Percentiles rank a stretch among this genome's conserved stretches.
These are phyloP conservation scores for Catalaphyllia jardinei DNA, from an alignment of 64 coral and sea anemone genomes.

Conservation along the genomic window DNA sequence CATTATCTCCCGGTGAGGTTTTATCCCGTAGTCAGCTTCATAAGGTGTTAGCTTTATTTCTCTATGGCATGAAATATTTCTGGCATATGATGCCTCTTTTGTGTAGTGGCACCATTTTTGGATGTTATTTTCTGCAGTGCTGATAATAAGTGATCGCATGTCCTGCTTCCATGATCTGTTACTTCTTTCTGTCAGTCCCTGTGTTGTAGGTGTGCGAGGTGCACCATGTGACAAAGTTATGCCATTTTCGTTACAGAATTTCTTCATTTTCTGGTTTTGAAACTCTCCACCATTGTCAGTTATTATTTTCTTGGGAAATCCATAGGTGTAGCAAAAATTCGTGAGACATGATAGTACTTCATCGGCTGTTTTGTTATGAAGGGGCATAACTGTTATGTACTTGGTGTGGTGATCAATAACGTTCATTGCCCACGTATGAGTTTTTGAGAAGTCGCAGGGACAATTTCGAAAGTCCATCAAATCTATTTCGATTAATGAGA, in stretches of 20 bases:
- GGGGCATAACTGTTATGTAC: neutral
- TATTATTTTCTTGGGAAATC: slow-evolving; percentile 39
- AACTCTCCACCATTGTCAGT: slow-evolving; percentile 50
- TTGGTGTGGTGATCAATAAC: neutral
- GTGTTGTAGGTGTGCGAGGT: slow-evolving; percentile 31
- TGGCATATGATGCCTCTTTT: neutral
- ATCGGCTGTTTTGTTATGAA: neutral
- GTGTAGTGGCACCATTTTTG: slow-evolving; percentile 4
- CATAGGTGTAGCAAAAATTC: slow-evolving; percentile 12
- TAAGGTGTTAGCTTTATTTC: slow-evolving; percentile 1
- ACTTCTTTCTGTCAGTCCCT: slow-evolving; percentile 36
- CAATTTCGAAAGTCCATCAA: slow-evolving; percentile 29
- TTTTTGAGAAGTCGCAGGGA: neutral
- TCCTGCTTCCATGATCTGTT: slow-evolving; percentile 38
- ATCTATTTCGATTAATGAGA: slow-evolving; percentile 5
- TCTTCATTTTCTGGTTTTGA: slow-evolving; percentile 27
- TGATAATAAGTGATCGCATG: neutral
- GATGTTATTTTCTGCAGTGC: neutral
- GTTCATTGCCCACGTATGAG: neutral
- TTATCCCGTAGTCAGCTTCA: neutral
- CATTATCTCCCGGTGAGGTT: neutral
- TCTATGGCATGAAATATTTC: neutral
- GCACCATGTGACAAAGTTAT: slow-evolving; percentile 42
- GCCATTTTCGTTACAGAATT: slow-evolving; percentile 31
- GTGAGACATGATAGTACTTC: neutral